Conservation (phyloP, 35 echinoderm and acorn worm genomes). For the Strongylocentrotus purpuratus region DNA sequence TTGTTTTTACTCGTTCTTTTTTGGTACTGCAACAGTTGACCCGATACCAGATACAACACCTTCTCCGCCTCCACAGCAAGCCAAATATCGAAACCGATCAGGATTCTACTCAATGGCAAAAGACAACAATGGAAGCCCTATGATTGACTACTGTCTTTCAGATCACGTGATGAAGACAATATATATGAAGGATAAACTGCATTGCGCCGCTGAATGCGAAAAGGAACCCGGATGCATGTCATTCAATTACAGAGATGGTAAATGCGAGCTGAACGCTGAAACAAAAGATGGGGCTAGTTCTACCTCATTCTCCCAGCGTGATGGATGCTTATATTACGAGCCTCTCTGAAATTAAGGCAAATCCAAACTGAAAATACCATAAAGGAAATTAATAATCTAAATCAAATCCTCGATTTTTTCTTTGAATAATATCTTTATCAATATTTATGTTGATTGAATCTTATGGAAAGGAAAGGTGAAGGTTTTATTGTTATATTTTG, state of each 20-base stretch:
- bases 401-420: too few relatives aligned
- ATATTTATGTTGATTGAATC: too few relatives aligned
- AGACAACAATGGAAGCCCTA: not conserved
- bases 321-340: too few relatives aligned
- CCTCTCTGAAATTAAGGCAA: too few relatives aligned
- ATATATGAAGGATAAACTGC: not conserved
- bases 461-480: too few relatives aligned
- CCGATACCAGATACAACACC: not conserved
- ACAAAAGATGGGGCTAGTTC: not conserved
- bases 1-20: not conserved
- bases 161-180: not conserved
- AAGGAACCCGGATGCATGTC: not conserved
- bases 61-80: not conserved
- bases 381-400: too few relatives aligned
- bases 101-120: not conserved
- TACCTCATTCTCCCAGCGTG: too few relatives aligned
- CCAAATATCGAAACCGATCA: not conserved
- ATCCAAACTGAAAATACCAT: too few relatives aligned
- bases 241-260: not conserved
- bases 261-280: not conserved
- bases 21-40: not conserved
- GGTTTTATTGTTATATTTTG: too few relatives aligned
- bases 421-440: too few relatives aligned
- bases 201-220: not conserved
- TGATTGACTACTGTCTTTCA: not conserved